phyloP scores from a whole-genome alignment of 2,888 invertebrate genomes.

The Drosophila antonietae region DNA sequence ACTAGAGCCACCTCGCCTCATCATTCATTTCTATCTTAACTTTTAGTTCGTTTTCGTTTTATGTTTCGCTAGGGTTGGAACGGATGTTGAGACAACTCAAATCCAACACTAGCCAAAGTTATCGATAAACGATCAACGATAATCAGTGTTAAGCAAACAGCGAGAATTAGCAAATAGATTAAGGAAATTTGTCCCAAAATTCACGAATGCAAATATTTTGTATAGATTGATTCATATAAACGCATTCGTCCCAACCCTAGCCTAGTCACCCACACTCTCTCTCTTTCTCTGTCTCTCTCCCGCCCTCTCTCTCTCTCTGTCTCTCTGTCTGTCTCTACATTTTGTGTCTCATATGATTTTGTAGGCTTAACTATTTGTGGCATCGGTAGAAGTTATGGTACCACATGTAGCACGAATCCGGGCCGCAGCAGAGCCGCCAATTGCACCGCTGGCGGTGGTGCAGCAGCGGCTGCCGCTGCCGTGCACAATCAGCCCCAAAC shows the following conservation, averaged over 20 bases:
- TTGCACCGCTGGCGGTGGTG: conserved; percentile 68
- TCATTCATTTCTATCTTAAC: conserved; percentile 12
- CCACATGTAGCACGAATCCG: conserved; percentile 82
- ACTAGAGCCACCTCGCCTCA: conserved; percentile 5
- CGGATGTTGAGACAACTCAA: conserved; percentile 35
- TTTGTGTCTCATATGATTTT: conserved; percentile 79
- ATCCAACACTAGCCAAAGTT: conserved; percentile 21
- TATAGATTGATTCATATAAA: conserved; percentile 2
- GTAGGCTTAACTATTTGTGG: conserved; percentile 85
- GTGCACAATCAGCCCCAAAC: conserved; percentile 74
- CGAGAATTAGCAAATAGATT: background rate
- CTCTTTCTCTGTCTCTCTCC: conserved; percentile 10
- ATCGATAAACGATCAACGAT: conserved; percentile 6
- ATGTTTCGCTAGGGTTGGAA: conserved; percentile 47
- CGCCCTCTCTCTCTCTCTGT: conserved; percentile 35
- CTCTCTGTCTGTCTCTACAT: conserved; percentile 53
- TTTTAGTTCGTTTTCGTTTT: background rate
- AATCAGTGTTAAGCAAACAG: background rate
- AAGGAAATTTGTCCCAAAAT: conserved; percentile 13
- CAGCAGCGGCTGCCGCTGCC: conserved; percentile 66
- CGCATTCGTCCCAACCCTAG: conserved; percentile 60
- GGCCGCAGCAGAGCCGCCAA: conserved; percentile 78
- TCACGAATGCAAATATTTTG: conserved; percentile 33
- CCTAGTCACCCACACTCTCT: conserved; percentile 24
- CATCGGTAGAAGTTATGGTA: conserved; percentile 85